Evolutionary conservation across 2,797 vertebrate species (phyloP).

Genomic region (Falco berigora): DNA sequence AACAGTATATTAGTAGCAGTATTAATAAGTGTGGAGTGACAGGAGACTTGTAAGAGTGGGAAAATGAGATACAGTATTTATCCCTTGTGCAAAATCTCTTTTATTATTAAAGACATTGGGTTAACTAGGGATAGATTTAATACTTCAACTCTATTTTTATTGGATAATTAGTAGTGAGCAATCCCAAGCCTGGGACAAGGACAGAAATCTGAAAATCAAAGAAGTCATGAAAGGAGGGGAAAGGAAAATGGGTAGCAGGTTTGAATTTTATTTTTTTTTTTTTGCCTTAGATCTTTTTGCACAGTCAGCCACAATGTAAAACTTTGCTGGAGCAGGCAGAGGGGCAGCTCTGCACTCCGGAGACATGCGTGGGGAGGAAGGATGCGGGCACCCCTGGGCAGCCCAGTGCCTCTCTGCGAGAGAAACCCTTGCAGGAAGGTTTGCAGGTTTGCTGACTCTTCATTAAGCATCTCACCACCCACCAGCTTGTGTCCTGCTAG

Average conservation of each 20-base stretch:
- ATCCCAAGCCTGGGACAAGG: slow-evolving; percentile 25
- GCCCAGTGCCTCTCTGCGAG: too few relatives aligned
- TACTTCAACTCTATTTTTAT: slow-evolving; percentile 63
- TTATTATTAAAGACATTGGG: slow-evolving; percentile 71
- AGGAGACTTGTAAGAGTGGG: slow-evolving; percentile 62
- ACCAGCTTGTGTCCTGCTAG: too few relatives aligned
- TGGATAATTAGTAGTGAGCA: slow-evolving; percentile 61
- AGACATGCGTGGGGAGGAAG: fast-evolving
- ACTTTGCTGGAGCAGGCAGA: fast-evolving
- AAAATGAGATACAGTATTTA: slow-evolving; percentile 69
- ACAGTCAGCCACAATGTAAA: fast-evolving
- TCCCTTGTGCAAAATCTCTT: slow-evolving; percentile 74
- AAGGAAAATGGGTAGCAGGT: not conserved
- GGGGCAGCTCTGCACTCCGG: not conserved
- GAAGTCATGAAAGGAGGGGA: not conserved
- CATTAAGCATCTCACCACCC: fast-evolving
- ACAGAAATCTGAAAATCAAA: not conserved
- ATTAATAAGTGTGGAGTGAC: slow-evolving; percentile 70
- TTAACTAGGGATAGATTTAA: slow-evolving; percentile 72
- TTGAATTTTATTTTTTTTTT: not conserved
- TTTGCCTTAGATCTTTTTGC: not conserved
- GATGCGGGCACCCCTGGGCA: not conserved
- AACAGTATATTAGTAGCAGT: slow-evolving; percentile 59
- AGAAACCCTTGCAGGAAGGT: not conserved
- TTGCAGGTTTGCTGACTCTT: not conserved